phyloP scores from a whole-genome alignment of 2,888 invertebrate genomes.

The Lutraria lutraria region DNA sequence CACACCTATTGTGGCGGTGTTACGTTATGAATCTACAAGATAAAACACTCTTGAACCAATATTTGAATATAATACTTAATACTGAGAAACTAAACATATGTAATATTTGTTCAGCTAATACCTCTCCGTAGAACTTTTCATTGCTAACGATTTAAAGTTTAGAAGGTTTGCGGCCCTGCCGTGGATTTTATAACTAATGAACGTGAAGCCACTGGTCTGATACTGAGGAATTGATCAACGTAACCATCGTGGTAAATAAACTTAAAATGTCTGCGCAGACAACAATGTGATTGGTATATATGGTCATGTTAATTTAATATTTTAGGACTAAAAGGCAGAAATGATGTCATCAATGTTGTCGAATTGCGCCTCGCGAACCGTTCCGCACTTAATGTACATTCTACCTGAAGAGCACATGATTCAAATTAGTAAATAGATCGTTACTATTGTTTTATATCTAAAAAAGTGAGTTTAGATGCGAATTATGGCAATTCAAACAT shows the following conservation, averaged over 20 bases:
- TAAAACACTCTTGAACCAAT: conserved; percentile 33
- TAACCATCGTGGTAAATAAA: neutral
- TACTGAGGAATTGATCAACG: neutral
- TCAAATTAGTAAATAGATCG: too few species aligned
- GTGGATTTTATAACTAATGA: neutral
- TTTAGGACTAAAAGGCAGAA: neutral
- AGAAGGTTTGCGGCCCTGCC: conserved; percentile 5
- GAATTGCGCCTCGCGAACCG: too few species aligned
- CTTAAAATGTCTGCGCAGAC: neutral
- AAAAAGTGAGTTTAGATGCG: too few species aligned
- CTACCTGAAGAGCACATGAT: too few species aligned
- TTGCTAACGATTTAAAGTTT: conserved; percentile 33
- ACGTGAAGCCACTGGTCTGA: neutral
- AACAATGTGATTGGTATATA: too few species aligned
- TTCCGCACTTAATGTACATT: too few species aligned
- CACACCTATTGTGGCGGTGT: neutral
- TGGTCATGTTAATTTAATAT: too few species aligned
- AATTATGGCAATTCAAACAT: too few species aligned
- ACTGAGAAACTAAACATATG: conserved; percentile 1
- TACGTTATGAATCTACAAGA: neutral
- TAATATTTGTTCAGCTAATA: conserved; percentile 42
- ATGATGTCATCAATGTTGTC: neutral
- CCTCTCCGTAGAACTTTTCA: conserved; percentile 22
- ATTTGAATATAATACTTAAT: conserved; percentile 14
- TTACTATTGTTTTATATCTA: too few species aligned